A percentile compares a stretch with the other conserved stretches of the same genome.
These are phyloP conservation scores for Zoanthus gigantus DNA, from an alignment of 92 coral and sea anemone species.

Conservation along the genomic window DNA sequence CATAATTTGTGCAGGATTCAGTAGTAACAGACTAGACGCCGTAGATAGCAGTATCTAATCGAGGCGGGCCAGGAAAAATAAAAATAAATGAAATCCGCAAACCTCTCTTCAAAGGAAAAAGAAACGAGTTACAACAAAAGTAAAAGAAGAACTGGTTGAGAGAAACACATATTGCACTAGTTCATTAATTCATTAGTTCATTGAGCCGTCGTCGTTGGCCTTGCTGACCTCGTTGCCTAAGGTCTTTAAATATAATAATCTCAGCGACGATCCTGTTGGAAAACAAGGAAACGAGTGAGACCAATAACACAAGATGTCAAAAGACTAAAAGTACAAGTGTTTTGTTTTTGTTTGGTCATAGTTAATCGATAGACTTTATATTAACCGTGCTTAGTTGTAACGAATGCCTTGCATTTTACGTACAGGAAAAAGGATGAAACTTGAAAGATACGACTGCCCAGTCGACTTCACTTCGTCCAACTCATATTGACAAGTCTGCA, in stretches of 20 bases:
- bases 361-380: slow-evolving; percentile 5
- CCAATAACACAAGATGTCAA: slow-evolving; percentile 1
- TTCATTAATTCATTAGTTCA: neutral
- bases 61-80: neutral
- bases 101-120: slow-evolving; percentile 4
- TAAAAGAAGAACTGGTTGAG: neutral
- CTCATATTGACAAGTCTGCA: slow-evolving; percentile 30
- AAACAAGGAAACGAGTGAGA: slow-evolving; percentile 5
- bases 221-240: neutral
- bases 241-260: neutral
- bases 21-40: too few species aligned
- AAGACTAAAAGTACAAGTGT: neutral
- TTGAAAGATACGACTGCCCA: slow-evolving; percentile 51
- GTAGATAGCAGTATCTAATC: neutral
- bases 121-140: neutral
- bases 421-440: slow-evolving; percentile 46
- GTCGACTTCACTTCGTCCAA: slow-evolving; percentile 10
- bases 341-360: neutral
- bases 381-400: slow-evolving; percentile 4
- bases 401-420: slow-evolving; percentile 7
- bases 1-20: neutral
- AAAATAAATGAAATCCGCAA: neutral
- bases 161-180: neutral
- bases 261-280: neutral
- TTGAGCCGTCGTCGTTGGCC: slow-evolving; percentile 5